phyloP scores from a whole-genome alignment of 2,113 vertebrate genomes.

The Ceyx melanurus region DNA sequence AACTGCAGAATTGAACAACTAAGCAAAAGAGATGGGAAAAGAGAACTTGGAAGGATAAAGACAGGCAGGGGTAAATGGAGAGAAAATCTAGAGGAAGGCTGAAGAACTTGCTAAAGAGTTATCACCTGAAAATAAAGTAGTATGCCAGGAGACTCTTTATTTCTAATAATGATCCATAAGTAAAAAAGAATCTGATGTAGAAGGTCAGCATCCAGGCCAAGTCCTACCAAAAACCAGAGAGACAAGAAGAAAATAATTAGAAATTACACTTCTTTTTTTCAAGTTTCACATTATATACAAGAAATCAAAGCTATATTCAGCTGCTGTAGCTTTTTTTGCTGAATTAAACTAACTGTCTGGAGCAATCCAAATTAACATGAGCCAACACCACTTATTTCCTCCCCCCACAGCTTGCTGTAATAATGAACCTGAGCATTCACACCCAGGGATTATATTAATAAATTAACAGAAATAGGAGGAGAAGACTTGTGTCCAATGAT shows the following conservation, averaged over 20 bases:
- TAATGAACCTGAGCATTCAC: background rate
- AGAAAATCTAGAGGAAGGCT: background rate
- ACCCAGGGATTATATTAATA: background rate
- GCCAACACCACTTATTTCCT: background rate
- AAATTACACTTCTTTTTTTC: background rate
- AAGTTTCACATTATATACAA: background rate
- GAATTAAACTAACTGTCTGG: background rate
- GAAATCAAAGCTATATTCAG: background rate
- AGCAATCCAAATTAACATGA: background rate
- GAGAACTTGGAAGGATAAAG: background rate
- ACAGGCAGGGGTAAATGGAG: background rate
- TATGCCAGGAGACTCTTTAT: slow-evolving; percentile 34
- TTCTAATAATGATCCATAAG: slow-evolving; percentile 37
- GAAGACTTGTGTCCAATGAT: background rate
- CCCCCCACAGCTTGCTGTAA: background rate
- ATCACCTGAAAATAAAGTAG: slow-evolving; percentile 49
- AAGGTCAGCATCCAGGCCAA: slow-evolving; percentile 55
- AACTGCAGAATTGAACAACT: background rate
- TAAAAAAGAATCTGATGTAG: slow-evolving; percentile 47
- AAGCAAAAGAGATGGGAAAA: background rate
- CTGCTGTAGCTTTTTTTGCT: background rate
- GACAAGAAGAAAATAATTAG: background rate
- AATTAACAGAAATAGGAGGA: background rate
- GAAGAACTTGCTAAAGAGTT: background rate
- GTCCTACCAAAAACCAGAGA: slow-evolving; percentile 27